A percentile compares a stretch with the other conserved stretches of the same genome.
These are phyloP conservation scores for Cardinalis cardinalis DNA, from an alignment of 2,113 vertebrate species.

Conservation along the genomic window DNA sequence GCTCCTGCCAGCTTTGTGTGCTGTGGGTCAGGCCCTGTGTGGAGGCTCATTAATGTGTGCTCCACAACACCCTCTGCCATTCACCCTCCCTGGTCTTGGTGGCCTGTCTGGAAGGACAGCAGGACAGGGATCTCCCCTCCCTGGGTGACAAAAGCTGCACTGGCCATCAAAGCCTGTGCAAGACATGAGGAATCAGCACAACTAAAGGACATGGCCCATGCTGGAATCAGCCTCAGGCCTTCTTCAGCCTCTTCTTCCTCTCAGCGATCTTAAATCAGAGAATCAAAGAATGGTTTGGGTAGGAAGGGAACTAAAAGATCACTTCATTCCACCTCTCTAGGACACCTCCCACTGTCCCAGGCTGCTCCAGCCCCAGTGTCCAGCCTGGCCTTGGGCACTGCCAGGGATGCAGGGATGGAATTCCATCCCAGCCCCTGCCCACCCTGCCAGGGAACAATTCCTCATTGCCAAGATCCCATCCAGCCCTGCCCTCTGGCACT, in stretches of 20 bases:
- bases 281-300: background rate
- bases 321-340: fast-evolving
- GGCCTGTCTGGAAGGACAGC: background rate
- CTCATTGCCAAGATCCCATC: fast-evolving
- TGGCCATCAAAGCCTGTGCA: background rate
- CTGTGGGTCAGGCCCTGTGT: background rate
- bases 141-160: background rate
- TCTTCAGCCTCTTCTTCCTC: background rate
- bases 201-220: background rate
- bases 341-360: background rate
- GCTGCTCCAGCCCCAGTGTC: background rate
- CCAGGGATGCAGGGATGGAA: background rate
- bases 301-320: background rate
- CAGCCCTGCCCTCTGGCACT: fast-evolving
- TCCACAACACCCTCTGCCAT: background rate
- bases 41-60: background rate
- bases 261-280: background rate
- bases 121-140: background rate
- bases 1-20: background rate
- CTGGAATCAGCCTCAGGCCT: background rate
- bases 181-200: background rate
- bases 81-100: background rate
- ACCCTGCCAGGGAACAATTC: background rate
- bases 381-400: background rate
- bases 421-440: background rate